Conservation (phyloP, 2,113 vertebrate genomes). For the Salvelinus fontinalis region DNA sequence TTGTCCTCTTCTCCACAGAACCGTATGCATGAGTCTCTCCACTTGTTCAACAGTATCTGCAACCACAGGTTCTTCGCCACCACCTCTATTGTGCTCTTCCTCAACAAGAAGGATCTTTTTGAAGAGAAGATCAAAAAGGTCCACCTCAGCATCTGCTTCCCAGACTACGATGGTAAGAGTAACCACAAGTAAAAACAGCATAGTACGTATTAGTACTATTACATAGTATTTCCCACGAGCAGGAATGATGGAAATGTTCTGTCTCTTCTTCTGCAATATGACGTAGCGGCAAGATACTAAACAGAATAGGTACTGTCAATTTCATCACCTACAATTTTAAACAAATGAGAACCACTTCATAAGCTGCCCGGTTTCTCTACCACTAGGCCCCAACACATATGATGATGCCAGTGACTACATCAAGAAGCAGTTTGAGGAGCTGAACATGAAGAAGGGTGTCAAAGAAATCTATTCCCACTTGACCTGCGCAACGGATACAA, state of each 20-base stretch:
- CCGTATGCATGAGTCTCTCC: constrained; percentile 97
- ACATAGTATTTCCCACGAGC: not conserved
- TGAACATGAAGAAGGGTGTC: constrained; percentile 96
- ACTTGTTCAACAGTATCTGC: constrained; percentile 99
- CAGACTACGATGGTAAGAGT: constrained; percentile 88
- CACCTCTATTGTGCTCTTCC: constrained; percentile 97
- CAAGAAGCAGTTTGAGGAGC: constrained; percentile 91
- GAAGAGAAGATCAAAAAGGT: constrained; percentile 97
- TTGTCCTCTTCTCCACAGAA: constrained; percentile 76
- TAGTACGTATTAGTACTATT: too few relatives aligned
- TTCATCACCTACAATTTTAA: not conserved
- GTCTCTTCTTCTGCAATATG: not conserved
- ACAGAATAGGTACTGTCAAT: not conserved
- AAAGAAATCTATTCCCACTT: constrained; percentile 98
- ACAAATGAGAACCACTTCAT: not conserved
- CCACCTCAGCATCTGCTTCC: constrained; percentile 97
- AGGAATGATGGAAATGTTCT: not conserved
- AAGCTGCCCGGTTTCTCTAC: not conserved
- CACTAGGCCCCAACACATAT: constrained; percentile 88
- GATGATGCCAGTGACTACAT: constrained; percentile 92
- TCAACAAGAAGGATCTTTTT: constrained; percentile 99
- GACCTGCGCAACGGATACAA: constrained; percentile 98
- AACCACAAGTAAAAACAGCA: too few relatives aligned
- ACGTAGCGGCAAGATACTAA: too few relatives aligned
- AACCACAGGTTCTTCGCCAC: constrained; percentile 98